Conservation (phyloP, 1,140 invertebrate species). For the Drosophila baimaii region DNA sequence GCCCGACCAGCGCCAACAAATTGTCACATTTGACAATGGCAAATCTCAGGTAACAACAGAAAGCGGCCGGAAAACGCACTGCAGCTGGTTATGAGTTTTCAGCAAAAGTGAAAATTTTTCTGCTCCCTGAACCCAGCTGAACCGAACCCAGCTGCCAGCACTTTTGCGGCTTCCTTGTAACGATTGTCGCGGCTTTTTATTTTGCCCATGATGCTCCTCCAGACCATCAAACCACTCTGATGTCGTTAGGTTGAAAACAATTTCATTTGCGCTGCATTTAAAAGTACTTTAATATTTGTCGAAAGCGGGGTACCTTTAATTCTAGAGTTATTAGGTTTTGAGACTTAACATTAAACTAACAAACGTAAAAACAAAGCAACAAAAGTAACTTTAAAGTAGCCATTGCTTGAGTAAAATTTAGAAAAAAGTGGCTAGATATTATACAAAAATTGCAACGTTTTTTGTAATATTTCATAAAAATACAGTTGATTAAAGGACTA, state of each 20-base stretch:
- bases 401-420: too few species aligned
- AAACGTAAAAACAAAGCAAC: not conserved
- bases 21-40: conserved; percentile 64
- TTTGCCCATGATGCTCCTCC: conserved; percentile 31
- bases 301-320: not conserved
- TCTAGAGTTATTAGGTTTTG: not conserved
- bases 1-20: conserved; percentile 2
- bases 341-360: not conserved
- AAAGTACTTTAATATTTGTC: conserved; percentile 11
- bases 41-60: conserved; percentile 48
- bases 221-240: conserved; percentile 23
- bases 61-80: conserved; percentile 41
- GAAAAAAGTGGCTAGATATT: too few species aligned
- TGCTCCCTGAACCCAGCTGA: conserved; percentile 46
- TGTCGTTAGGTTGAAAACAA: conserved; percentile 29
- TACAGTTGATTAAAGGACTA: too few species aligned
- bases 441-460: too few species aligned
- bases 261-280: conserved; percentile 33
- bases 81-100: conserved; percentile 47
- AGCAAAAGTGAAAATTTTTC: conserved; percentile 81
- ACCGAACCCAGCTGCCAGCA: conserved; percentile 37
- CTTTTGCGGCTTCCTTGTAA: conserved; percentile 57
- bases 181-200: conserved; percentile 29
- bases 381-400: not conserved
- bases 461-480: too few species aligned